Conservation (phyloP, 2,888 invertebrate genomes). For the Callinectes sapidus region DNA sequence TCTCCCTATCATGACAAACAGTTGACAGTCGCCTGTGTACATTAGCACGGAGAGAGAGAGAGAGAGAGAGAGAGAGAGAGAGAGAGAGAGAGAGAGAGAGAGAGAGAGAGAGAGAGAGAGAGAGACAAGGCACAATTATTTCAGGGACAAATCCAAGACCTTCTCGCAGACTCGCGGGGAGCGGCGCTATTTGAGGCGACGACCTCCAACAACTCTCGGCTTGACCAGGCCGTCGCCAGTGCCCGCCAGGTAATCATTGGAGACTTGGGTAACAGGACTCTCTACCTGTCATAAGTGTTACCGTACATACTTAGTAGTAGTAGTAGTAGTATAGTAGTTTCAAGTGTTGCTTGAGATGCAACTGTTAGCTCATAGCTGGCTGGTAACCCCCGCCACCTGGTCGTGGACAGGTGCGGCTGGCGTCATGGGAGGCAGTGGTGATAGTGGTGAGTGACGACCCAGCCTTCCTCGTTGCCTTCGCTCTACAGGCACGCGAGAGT, state of each 20-base stretch:
- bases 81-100: neutral
- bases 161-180: neutral
- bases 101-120: neutral
- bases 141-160: neutral
- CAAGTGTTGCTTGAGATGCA: neutral
- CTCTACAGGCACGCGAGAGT: neutral
- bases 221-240: neutral
- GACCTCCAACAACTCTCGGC: neutral
- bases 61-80: conserved; percentile 25
- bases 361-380: neutral
- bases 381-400: neutral
- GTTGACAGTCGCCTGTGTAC: neutral
- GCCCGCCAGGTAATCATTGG: neutral
- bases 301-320: neutral
- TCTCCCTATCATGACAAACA: neutral
- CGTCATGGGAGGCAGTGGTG: neutral
- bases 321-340: neutral
- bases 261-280: neutral
- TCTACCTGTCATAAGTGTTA: neutral
- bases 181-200: neutral
- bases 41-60: neutral
- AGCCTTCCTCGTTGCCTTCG: neutral
- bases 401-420: neutral
- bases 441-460: neutral
- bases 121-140: neutral